Evolutionary conservation across 2,888 invertebrate genomes (phyloP).

Genomic region (Drosophila robusta): DNA sequence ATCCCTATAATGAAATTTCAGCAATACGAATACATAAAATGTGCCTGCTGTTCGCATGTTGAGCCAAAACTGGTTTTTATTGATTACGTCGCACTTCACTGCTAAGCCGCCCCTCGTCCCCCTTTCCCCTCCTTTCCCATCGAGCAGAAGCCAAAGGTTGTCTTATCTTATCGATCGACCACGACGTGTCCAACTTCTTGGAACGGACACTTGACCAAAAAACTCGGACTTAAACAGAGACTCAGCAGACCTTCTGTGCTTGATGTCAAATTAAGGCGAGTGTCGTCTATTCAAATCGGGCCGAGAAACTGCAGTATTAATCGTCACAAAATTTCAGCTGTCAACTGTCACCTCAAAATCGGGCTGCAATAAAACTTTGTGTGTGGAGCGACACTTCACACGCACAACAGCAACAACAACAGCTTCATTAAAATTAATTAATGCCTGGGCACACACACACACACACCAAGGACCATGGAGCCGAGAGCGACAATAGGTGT

Average conservation of each 20-base stretch:
- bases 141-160: conserved; percentile 61
- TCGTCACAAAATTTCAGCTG: conserved; percentile 66
- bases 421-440: conserved; percentile 83
- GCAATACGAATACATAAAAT: conserved; percentile 47
- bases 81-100: conserved; percentile 59
- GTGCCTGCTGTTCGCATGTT: conserved; percentile 37
- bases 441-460: conserved; percentile 75
- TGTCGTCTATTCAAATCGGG: conserved; percentile 46
- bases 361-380: conserved; percentile 49
- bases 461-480: conserved; percentile 44
- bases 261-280: conserved; percentile 17
- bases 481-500: conserved; percentile 42
- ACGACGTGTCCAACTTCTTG: conserved; percentile 48
- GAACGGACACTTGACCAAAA: conserved; percentile 68
- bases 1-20: conserved; percentile 62
- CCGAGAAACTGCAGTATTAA: conserved; percentile 52
- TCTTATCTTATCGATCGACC: conserved; percentile 65
- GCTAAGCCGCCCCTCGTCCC: not conserved
- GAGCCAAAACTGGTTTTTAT: conserved; percentile 59
- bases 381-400: conserved; percentile 67
- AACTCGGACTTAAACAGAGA: conserved; percentile 12
- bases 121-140: not conserved
- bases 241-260: not conserved
- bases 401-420: conserved; percentile 66
- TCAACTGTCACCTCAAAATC: conserved; percentile 67